Percentiles rank a stretch among this genome's conserved stretches.
Conservation (phyloP, 2,113 vertebrate genomes). For the Poecilia latipinna region DNA sequence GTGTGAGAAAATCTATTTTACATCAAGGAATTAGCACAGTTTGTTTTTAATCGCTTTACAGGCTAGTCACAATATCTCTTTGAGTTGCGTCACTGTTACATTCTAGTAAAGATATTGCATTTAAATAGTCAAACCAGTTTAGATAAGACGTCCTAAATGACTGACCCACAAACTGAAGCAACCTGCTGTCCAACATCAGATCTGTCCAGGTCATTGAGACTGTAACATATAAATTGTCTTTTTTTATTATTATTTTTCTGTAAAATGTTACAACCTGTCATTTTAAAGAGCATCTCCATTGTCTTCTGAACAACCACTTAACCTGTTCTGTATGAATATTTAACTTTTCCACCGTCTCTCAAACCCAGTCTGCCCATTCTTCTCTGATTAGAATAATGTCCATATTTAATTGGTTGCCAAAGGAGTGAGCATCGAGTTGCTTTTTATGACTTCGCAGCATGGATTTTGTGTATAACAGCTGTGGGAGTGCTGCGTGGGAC, state of each 20-base stretch:
- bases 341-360: too few species aligned
- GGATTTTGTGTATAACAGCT: constrained; percentile 20
- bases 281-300: neutral
- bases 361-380: too few species aligned
- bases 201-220: too few species aligned
- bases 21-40: neutral
- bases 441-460: constrained; percentile 1
- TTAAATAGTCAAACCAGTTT: neutral
- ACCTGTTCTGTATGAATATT: too few species aligned
- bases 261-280: neutral
- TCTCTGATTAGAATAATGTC: too few species aligned
- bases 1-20: neutral
- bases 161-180: too few species aligned
- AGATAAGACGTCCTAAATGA: neutral
- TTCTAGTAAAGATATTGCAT: neutral
- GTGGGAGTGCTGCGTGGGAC: constrained; percentile 52
- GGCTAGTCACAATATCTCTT: neutral
- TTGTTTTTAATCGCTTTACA: neutral
- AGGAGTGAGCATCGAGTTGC: neutral
- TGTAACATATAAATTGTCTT: too few species aligned
- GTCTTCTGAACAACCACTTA: neutral
- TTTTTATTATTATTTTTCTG: too few species aligned
- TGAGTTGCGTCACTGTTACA: neutral
- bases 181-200: too few species aligned
- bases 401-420: neutral